Evolutionary conservation across 2,888 invertebrate genomes (phyloP).

Genomic region (Rambutsinella grinnellia): DNA sequence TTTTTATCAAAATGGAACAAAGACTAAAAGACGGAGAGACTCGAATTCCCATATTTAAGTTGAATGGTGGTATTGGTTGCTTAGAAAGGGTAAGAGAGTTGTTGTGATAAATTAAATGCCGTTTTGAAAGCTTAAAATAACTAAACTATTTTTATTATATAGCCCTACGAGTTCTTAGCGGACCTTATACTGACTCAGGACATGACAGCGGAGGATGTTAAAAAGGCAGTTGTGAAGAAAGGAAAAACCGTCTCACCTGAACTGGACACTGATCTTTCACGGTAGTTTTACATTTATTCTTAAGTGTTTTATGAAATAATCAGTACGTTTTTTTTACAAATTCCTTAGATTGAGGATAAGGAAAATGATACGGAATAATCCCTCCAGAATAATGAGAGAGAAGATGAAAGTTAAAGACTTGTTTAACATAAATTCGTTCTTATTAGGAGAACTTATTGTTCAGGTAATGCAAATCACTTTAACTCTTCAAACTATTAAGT

Average conservation of each 20-base stretch:
- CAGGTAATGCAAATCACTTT: no score
- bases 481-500: neutral
- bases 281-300: no score
- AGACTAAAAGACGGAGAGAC: constrained; percentile 57
- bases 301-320: no score
- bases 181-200: constrained; percentile 45
- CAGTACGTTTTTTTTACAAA: no score
- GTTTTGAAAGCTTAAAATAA: neutral
- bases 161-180: constrained; percentile 45
- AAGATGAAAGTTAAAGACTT: constrained; percentile 45
- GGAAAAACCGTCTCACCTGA: no score
- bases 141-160: constrained; percentile 9
- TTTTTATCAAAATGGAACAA: constrained; percentile 47
- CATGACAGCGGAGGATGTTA: constrained; percentile 45
- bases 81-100: constrained; percentile 6
- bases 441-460: constrained; percentile 45
- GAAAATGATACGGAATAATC: constrained; percentile 45
- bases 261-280: no score
- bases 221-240: constrained; percentile 9
- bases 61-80: no score
- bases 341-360: constrained; percentile 37
- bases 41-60: constrained; percentile 52
- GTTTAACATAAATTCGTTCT: constrained; percentile 10
- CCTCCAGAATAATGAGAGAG: constrained; percentile 47
- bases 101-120: neutral